Evolutionary conservation across 2,797 vertebrate genomes (phyloP).

Genomic region (Tapera naevia): DNA sequence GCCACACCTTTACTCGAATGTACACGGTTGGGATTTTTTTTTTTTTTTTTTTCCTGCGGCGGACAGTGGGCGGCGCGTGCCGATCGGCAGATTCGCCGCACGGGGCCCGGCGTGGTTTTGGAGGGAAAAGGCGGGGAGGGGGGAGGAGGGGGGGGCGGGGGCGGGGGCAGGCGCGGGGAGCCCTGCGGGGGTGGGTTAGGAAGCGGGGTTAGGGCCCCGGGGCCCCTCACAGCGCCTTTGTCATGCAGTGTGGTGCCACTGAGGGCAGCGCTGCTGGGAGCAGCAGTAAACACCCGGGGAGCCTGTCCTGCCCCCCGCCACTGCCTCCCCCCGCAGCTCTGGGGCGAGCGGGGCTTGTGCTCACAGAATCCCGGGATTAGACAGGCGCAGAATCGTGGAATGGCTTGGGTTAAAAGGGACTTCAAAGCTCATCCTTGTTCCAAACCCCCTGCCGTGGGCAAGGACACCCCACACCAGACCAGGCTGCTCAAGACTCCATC

Average conservation of each 20-base stretch:
- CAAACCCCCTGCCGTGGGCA: too few relatives aligned
- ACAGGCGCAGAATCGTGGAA: too few relatives aligned
- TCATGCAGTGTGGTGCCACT: neutral
- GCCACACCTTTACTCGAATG: accelerated
- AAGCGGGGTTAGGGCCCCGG: neutral
- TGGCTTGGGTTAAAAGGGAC: too few relatives aligned
- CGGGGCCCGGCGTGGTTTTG: conserved; percentile 22
- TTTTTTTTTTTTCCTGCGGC: accelerated
- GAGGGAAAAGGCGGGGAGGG: conserved; percentile 30
- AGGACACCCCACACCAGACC: too few relatives aligned
- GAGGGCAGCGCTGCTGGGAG: neutral
- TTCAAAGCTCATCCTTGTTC: too few relatives aligned
- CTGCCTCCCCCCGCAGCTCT: too few relatives aligned
- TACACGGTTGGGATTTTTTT: neutral
- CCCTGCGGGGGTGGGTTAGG: neutral
- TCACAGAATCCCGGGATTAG: too few relatives aligned
- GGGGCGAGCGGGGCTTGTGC: too few relatives aligned
- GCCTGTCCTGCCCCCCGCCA: too few relatives aligned
- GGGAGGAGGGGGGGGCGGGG: neutral
- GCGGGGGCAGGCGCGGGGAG: neutral
- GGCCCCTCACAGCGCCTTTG: neutral
- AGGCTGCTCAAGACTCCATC: too few relatives aligned
- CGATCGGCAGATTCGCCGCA: conserved; percentile 36
- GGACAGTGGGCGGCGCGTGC: accelerated
- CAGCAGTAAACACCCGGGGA: too few relatives aligned